Evolutionary conservation across 37 sponge, comb jelly and placozoan genomes (phyloP).

Genomic region (Eunapius fragilis): DNA sequence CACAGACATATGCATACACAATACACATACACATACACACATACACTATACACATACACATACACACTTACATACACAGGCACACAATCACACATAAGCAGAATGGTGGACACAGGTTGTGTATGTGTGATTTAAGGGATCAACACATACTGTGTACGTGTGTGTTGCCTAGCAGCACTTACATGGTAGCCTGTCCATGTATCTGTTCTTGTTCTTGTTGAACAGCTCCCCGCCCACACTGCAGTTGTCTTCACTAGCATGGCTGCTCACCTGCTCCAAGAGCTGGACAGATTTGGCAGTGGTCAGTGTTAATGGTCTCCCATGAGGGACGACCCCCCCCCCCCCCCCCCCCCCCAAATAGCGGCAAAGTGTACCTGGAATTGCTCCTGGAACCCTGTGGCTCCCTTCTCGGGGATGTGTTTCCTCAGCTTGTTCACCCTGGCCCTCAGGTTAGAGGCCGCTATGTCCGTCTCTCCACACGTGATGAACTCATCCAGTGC

Average conservation of each 20-base stretch:
- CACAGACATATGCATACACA: conserved; percentile 3
- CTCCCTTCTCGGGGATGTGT: conserved; percentile 42
- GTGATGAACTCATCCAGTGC: conserved; percentile 72
- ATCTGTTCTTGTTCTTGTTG: conserved; percentile 63
- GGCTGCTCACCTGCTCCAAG: conserved; percentile 63
- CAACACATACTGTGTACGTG: background rate
- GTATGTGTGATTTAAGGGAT: background rate
- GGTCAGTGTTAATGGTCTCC: background rate
- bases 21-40: background rate
- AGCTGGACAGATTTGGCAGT: conserved; percentile 18
- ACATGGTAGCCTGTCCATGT: conserved; percentile 55
- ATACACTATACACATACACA: conserved; percentile 1
- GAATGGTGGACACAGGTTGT: background rate
- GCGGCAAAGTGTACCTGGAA: conserved; percentile 34
- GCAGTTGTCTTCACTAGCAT: conserved; percentile 35
- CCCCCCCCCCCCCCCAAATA: background rate
- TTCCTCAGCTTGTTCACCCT: conserved; percentile 39
- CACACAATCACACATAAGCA: conserved; percentile 17
- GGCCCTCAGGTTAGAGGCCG: conserved; percentile 23
- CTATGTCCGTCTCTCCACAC: conserved; percentile 61
- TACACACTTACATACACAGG: background rate
- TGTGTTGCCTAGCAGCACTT: conserved; percentile 5
- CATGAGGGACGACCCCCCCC: background rate
- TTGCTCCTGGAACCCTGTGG: conserved; percentile 50
- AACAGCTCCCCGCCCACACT: conserved; percentile 52